A percentile compares a stretch with the other conserved stretches of the same genome.
These are phyloP conservation scores for Lomographa bimaculata DNA, from an alignment of 2,888 invertebrate genomes.

Conservation along the genomic window DNA sequence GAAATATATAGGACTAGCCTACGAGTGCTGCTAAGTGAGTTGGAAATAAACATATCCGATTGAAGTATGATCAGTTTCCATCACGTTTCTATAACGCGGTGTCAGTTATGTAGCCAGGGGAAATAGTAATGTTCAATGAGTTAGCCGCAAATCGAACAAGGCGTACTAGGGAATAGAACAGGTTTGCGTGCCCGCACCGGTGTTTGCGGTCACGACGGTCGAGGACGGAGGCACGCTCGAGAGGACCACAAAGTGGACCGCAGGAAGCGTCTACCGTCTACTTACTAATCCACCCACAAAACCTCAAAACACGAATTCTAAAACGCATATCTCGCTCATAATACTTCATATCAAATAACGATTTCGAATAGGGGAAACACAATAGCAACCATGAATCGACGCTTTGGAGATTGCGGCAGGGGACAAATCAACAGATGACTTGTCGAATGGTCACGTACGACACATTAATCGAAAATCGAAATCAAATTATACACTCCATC, in stretches of 20 bases:
- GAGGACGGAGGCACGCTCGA: constrained; percentile 60
- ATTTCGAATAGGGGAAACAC: constrained; percentile 54
- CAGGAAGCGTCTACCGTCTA: constrained; percentile 42
- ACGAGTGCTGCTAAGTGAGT: background rate
- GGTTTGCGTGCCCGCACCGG: constrained; percentile 59
- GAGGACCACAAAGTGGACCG: constrained; percentile 67
- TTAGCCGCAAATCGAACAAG: constrained; percentile 36
- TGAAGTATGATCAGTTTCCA: constrained; percentile 18
- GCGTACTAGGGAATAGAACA: constrained; percentile 51
- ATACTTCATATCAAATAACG: constrained; percentile 62
- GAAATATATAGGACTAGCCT: background rate
- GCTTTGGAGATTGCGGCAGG: constrained; percentile 51
- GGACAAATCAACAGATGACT: constrained; percentile 47
- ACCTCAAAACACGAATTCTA: constrained; percentile 51
- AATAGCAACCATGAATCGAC: constrained; percentile 56
- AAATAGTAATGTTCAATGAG: constrained; percentile 32
- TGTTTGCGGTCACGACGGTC: constrained; percentile 70
- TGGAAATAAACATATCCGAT: constrained; percentile 10
- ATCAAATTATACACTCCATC: constrained; percentile 8
- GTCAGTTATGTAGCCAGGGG: constrained; percentile 15
- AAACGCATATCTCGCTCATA: constrained; percentile 38
- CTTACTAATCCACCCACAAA: constrained; percentile 43
- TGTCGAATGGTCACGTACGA: constrained; percentile 67
- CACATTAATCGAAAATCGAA: constrained; percentile 39
- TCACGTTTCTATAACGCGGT: constrained; percentile 14